Base-by-base conservation (phyloP, 2,113 vertebrate genomes). In the Carollia perspicillata region DNA sequence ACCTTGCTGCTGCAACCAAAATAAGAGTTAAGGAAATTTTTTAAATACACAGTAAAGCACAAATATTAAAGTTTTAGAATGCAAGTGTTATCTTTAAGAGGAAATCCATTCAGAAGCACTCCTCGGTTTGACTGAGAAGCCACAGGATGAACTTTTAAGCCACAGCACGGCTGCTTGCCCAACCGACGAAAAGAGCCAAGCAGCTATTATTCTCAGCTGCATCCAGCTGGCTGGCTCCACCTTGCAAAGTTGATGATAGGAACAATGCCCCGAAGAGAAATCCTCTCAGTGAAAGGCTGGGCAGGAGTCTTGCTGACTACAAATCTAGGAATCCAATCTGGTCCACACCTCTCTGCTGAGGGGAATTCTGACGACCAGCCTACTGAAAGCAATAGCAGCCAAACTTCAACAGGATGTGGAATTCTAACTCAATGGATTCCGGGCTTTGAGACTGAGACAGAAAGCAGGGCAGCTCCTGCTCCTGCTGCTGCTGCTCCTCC, bases 401-500 rank as follows among this genome's bases (percentile, higher is more conserved):
- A 97, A 99, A 98, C 98, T 98, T 98, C 97, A 95, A 85, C 90
- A 93, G 94, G 95, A 95, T 97, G 95, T 97, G 97, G 94, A 98
- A 97, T 98, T 96, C 97, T 97, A 96, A 98, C 97, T 98, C 97
- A 98, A 95, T 96, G 93, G 74, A 97, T 98, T 97, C 97, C 74
- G 49, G 92, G 96, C 97, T 98, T 97, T 91, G 95, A 98, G 97
- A 97, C 95, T 95, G 97, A 97, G 98, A 90, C 33, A 96, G 97
- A 98, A 98, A 98, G 98, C 98, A 98, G 97, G 98, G 97, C 97
- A 97, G 98, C 98, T 97, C 81, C 84, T 86, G 97, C 98, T 97
- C 95, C 97, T 96, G 98, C 95, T 98, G 97, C 98, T 98, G 98
- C 98, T 98, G 98, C 98, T 97, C 97, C 98, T 97, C 97, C 97